Conservation (phyloP, 2,888 invertebrate species). For the Tachina fera region DNA sequence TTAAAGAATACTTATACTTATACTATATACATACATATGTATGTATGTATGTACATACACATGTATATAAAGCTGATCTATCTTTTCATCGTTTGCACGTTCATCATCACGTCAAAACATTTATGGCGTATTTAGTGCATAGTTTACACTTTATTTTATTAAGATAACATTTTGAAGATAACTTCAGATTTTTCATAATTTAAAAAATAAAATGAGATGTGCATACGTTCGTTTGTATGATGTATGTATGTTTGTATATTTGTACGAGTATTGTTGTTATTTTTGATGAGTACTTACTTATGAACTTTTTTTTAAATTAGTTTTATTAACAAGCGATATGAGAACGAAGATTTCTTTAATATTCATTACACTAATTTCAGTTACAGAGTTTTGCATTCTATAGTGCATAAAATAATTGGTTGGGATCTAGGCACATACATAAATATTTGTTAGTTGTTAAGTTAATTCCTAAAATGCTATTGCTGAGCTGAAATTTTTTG, state of each 20-base stretch:
- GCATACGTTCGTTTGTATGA: background rate
- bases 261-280: background rate
- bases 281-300: background rate
- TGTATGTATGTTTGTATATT: no score
- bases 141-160: slow-evolving; percentile 68
- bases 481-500: no score
- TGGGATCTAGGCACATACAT: no score
- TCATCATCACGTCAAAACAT: slow-evolving; percentile 58
- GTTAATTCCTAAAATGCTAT: no score
- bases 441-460: no score
- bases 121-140: slow-evolving; percentile 69
- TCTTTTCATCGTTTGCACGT: slow-evolving; percentile 59
- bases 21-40: no score
- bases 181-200: slow-evolving; percentile 42
- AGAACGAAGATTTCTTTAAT: no score
- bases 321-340: background rate
- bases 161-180: slow-evolving; percentile 67
- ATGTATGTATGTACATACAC: background rate
- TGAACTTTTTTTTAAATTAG: slow-evolving; percentile 9
- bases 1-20: background rate
- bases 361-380: no score
- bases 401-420: no score
- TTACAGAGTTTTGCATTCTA: no score
- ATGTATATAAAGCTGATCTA: slow-evolving; percentile 33
- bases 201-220: slow-evolving; percentile 13